Base-by-base conservation (phyloP, 2,797 vertebrate species). In the Amblyraja radiata region DNA sequence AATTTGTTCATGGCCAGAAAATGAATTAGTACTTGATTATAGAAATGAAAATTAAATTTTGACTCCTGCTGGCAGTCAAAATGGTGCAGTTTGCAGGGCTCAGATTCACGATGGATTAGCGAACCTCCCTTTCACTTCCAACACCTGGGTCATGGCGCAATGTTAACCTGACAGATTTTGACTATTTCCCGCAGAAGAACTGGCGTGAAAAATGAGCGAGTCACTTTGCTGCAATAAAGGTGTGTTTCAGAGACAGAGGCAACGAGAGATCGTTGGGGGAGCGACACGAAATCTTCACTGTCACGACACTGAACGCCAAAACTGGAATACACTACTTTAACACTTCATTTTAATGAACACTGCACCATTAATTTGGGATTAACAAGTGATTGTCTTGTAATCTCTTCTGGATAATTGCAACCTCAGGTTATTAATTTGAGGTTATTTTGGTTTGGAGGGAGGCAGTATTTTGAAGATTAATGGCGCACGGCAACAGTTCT, bases 131-230 rank as follows among this genome's bases (percentile, higher is more conserved):
- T 91, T 74, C 39, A 91, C 23, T 91, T 46, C 90, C 14, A 73
- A 1, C 39, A 25, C 88, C 58, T 21, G 84, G n/a, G 28, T 54
- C 21, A 28, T 39, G 1, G 36, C 8, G 25, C 21, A 91, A 54
- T 54, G 74, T 74, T 74, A 25, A 91, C 54, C 65, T 54, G 71
- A 91, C 39, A 91, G 90, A 14, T 23, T 13, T 28, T 74, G 11
- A 23, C 61, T 74, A 54, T 74, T 74, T 91, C 36, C 36, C 39
- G 46, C 25, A 73, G 36, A 18, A 73, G 65, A 73, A 21, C 5
- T 74, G 39, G 90, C 39, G 7, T 91, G 90, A 74, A 36, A 91
- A 91, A 91, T 91, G 71, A 6, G 23, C 36, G 54, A 74, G 90
- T 54, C 68, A 74, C 39, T 74, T 11, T 71, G 21, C 36, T 91